phyloP scores from a whole-genome alignment of 2,113 vertebrate species.

The Lophochroa leadbeateri region DNA sequence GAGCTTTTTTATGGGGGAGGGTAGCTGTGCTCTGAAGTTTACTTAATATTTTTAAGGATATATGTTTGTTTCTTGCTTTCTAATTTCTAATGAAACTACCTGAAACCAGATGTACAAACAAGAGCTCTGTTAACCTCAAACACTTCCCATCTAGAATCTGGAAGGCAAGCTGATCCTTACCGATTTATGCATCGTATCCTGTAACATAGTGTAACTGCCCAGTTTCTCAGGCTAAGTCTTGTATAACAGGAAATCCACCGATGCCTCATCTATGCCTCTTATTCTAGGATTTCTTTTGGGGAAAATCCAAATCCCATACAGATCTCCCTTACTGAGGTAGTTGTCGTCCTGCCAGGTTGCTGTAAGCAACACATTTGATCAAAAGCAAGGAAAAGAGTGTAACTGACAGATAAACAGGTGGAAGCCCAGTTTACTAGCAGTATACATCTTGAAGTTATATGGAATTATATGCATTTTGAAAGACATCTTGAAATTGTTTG shows the following conservation, averaged over 20 bases:
- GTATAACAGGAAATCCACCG: background rate
- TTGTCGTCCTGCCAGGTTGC: background rate
- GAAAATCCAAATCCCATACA: background rate
- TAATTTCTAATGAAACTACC: background rate
- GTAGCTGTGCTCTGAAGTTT: background rate
- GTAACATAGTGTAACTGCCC: background rate
- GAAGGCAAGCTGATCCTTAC: background rate
- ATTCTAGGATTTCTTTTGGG: background rate
- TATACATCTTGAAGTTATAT: background rate
- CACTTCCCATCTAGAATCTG: background rate
- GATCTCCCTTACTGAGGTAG: background rate
- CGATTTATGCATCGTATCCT: background rate
- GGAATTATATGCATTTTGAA: background rate
- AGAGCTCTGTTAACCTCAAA: background rate
- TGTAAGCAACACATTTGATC: background rate
- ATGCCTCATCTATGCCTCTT: background rate
- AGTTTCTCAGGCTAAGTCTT: background rate
- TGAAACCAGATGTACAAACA: background rate
- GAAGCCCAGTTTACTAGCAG: background rate
- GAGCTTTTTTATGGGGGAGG: background rate
- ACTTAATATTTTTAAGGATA: background rate
- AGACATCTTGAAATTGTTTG: background rate
- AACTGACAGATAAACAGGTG: background rate
- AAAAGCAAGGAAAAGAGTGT: background rate
- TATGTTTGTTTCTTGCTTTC: background rate